Percentiles rank a stretch among this genome's conserved stretches.
phyloP scores from a whole-genome alignment of 2,888 invertebrate species.

The Drosophila antonietae region DNA sequence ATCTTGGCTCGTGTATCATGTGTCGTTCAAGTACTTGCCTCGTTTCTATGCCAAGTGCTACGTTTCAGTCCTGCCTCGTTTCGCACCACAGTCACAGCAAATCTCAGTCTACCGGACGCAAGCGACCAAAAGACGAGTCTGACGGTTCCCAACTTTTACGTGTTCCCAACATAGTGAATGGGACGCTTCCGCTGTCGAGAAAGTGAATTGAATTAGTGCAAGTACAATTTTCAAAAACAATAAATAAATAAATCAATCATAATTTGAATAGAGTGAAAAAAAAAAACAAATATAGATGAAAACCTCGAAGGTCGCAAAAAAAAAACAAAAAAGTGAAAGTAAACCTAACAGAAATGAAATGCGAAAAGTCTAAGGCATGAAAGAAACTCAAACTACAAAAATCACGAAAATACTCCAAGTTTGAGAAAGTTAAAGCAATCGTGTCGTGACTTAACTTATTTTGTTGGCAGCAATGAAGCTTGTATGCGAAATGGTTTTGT shows the following conservation, averaged over 20 bases:
- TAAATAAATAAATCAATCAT: background rate
- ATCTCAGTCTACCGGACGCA: slow-evolving; percentile 45
- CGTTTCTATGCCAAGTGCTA: slow-evolving; percentile 41
- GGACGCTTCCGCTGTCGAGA: slow-evolving; percentile 4
- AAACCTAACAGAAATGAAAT: background rate
- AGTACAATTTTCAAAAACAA: slow-evolving; percentile 13
- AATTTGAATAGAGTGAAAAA: background rate
- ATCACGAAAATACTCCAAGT: background rate
- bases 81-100: slow-evolving; percentile 63
- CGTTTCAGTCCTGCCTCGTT: slow-evolving; percentile 59
- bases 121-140: slow-evolving; percentile 16
- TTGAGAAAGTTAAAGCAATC: slow-evolving; percentile 22
- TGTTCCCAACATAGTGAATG: slow-evolving; percentile 9
- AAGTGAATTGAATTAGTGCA: slow-evolving; percentile 25
- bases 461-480: slow-evolving; percentile 54
- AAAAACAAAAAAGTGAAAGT: slow-evolving; percentile 10
- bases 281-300: background rate
- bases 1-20: slow-evolving; percentile 44
- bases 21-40: slow-evolving; percentile 43
- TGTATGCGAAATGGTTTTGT: slow-evolving; percentile 57
- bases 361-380: background rate
- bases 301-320: background rate
- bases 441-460: slow-evolving; percentile 38
- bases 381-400: slow-evolving; percentile 5
- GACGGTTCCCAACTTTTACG: slow-evolving; percentile 13